Conservation (phyloP, 2,113 vertebrate species). For the Zosterops hypoxanthus region DNA sequence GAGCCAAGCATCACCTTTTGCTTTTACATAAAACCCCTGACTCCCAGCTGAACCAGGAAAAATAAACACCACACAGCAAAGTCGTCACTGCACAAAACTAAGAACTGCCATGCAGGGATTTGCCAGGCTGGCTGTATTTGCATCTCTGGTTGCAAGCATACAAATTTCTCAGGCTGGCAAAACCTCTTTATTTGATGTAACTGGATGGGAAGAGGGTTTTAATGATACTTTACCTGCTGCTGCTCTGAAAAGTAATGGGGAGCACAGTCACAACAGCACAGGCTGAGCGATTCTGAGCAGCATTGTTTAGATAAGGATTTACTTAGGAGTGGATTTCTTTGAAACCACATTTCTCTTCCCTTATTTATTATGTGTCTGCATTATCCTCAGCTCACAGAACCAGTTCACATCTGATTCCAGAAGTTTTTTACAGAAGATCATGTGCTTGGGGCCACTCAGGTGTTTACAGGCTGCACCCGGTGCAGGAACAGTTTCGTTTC, state of each 20-base stretch:
- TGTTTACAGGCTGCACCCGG: background rate
- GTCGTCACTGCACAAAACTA: rapidly evolving
- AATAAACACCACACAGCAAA: background rate
- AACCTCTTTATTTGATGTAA: background rate
- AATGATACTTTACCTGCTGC: background rate
- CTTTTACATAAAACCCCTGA: background rate
- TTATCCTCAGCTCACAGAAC: background rate
- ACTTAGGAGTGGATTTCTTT: background rate
- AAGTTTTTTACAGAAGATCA: background rate
- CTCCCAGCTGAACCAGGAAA: slow-evolving; percentile 22
- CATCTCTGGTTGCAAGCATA: background rate
- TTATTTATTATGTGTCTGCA: background rate
- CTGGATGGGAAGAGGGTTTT: background rate
- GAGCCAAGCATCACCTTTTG: background rate
- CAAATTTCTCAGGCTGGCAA: background rate
- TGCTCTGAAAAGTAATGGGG: background rate
- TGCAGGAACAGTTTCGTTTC: background rate
- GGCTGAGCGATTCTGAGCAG: background rate
- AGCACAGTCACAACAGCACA: background rate
- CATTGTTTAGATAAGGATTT: background rate
- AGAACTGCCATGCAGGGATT: background rate
- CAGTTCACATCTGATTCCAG: background rate
- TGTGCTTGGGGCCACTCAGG: background rate
- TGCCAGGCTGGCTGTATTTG: background rate
- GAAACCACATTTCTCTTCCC: background rate